phyloP scores from a whole-genome alignment of 2,113 vertebrate genomes.

The Plestiodon gilberti region DNA sequence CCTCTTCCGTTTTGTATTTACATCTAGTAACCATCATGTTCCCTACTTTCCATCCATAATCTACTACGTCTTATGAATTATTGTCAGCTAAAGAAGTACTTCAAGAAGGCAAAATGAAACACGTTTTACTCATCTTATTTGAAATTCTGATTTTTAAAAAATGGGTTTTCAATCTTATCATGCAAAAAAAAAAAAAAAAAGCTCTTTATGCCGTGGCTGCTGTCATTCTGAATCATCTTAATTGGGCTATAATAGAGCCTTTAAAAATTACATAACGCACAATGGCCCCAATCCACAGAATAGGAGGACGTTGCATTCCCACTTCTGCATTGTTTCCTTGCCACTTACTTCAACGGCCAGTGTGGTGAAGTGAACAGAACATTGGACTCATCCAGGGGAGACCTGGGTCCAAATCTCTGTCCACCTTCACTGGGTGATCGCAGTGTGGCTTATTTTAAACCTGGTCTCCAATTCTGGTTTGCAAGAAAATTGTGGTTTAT shows the following conservation, averaged over 20 bases:
- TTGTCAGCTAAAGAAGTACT: not conserved
- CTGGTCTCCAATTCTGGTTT: not conserved
- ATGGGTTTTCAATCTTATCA: not conserved
- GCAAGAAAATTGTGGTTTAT: not conserved
- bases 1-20: not conserved
- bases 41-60: too few relatives aligned
- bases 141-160: not conserved
- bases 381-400: not conserved
- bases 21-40: not conserved
- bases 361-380: not conserved
- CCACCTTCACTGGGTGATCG: not conserved
- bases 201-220: not conserved
- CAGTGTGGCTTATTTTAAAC: not conserved
- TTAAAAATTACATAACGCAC: not conserved
- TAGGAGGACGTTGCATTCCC: not conserved
- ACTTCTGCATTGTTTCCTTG: too few relatives aligned
- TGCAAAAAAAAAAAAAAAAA: not conserved
- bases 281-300: not conserved
- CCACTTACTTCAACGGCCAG: not conserved
- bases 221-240: not conserved
- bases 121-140: not conserved
- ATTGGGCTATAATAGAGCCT: not conserved
- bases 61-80: not conserved
- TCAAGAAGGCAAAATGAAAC: not conserved
- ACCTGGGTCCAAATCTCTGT: not conserved